Evolutionary conservation across 2,113 vertebrate species (phyloP), one percentile per base, ranked within the genome.

Genomic region (Microcebus lehilahytsara): DNA sequence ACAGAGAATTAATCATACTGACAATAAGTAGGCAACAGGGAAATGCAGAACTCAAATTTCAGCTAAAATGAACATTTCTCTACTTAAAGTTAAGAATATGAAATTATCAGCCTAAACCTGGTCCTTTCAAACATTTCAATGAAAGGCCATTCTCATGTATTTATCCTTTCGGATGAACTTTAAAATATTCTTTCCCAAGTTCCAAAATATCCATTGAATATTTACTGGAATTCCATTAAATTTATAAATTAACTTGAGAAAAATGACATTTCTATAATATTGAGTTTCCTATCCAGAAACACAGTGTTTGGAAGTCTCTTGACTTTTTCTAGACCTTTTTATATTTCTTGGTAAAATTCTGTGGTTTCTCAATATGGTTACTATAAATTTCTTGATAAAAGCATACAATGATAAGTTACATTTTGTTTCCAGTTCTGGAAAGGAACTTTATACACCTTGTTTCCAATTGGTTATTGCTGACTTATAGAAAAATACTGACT

Each of bases 1-100:
- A 5, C 4, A 1, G 42, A 46, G 5, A 49, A 17, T 0, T 3
- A 8, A 13, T 12, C 46, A 7, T 1, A 3, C 5, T 0, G 2
- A 30, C 74, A 8, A 25, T 2, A 17, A 2, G 90, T 32, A 9
- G 64, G 53, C 17, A 2, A 5, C 22, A 2, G 9, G 53, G 81
- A 60, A 25, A 30, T 0, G 20, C 1, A 1, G 64, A 23, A 1
- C 58, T 9, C 87, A 20, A 6, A 0, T 32, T 16, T 34, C 14
- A 10, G 34, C 66, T 2, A 34, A 42, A 10, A 32, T n/a, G 34
- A 40, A 58, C 34, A 5, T 40, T 27, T 66, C 60, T 66, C 64
- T 66, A 66, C 5, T 16, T 66, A 66, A 66, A 30, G 42, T 49
- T 17, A 75, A 42, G 93, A 56, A n/a, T 16, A 20, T 5, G 58